These are phyloP conservation scores for Bombus ignitus DNA, from an alignment of 1,140 invertebrate genomes.

Conservation along the genomic window DNA sequence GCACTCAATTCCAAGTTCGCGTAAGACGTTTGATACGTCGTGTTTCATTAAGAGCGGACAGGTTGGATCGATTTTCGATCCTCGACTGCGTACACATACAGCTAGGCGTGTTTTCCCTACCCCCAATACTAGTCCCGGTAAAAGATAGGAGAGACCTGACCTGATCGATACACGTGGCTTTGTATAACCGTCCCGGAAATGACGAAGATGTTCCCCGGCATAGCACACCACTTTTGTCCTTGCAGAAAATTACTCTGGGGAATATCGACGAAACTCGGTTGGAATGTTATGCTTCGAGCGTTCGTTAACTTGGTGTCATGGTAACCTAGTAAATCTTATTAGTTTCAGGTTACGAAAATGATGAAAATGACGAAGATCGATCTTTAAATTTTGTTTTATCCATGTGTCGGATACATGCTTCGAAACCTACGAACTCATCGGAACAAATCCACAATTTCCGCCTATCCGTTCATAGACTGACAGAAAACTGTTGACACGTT, in stretches of 20 bases:
- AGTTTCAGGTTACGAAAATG: neutral
- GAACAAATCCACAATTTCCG: neutral
- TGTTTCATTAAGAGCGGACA: conserved; percentile 37
- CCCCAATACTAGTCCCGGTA: neutral
- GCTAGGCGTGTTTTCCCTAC: neutral
- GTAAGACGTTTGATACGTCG: conserved; percentile 34
- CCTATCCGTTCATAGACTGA: neutral
- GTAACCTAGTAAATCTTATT: neutral
- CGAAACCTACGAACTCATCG: neutral
- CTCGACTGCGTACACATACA: neutral
- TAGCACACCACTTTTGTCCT: conserved; percentile 27
- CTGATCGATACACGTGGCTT: conserved; percentile 30
- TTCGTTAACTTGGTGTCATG: neutral
- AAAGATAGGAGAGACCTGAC: conserved; percentile 1
- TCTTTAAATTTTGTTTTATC: neutral
- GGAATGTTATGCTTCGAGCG: conserved; percentile 12
- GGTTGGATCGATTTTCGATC: conserved; percentile 40
- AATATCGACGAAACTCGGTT: conserved; percentile 27
- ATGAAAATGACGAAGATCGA: neutral
- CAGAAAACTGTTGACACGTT: neutral
- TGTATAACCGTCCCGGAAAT: conserved; percentile 39
- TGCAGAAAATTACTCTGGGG: conserved; percentile 49
- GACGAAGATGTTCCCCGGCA: conserved; percentile 29
- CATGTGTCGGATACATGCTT: neutral
- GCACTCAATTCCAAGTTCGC: neutral